A percentile compares a stretch with the other conserved stretches of the same genome.
Conservation (phyloP, 2,888 invertebrate genomes). For the Habrosyne pyritoides region DNA sequence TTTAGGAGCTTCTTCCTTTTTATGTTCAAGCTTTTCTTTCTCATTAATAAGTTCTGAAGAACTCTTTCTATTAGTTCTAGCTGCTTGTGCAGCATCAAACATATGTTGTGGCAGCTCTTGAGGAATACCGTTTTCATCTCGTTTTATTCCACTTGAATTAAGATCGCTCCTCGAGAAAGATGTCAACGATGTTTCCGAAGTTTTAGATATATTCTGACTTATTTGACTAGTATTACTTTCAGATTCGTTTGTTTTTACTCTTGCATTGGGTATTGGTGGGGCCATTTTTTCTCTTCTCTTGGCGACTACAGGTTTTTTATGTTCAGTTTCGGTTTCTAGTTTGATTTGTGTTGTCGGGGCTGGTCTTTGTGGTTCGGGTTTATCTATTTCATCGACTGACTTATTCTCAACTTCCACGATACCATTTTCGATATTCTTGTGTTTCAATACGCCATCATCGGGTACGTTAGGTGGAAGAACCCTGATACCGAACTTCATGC, state of each 20-base stretch:
- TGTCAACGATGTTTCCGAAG: slow-evolving; percentile 57
- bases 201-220: slow-evolving; percentile 58
- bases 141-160: slow-evolving; percentile 84
- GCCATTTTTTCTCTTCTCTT: slow-evolving; percentile 79
- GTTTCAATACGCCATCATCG: slow-evolving; percentile 77
- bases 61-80: slow-evolving; percentile 86
- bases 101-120: slow-evolving; percentile 89
- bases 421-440: slow-evolving; percentile 74
- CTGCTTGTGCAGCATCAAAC: slow-evolving; percentile 88
- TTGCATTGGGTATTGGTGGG: slow-evolving; percentile 76
- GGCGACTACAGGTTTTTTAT: slow-evolving; percentile 79
- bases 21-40: slow-evolving; percentile 46
- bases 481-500: slow-evolving; percentile 87
- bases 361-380: slow-evolving; percentile 62
- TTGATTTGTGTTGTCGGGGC: slow-evolving; percentile 69
- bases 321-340: slow-evolving; percentile 78
- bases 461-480: slow-evolving; percentile 85
- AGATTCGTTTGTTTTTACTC: slow-evolving; percentile 68
- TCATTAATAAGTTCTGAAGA: slow-evolving; percentile 61
- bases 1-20: slow-evolving; percentile 34
- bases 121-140: slow-evolving; percentile 85
- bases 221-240: slow-evolving; percentile 34
- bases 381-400: slow-evolving; percentile 70
- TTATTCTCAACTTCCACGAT: slow-evolving; percentile 60
- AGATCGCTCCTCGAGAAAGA: slow-evolving; percentile 74